Conservation (phyloP, 2,888 invertebrate species). For the Chymomyza amoena region DNA sequence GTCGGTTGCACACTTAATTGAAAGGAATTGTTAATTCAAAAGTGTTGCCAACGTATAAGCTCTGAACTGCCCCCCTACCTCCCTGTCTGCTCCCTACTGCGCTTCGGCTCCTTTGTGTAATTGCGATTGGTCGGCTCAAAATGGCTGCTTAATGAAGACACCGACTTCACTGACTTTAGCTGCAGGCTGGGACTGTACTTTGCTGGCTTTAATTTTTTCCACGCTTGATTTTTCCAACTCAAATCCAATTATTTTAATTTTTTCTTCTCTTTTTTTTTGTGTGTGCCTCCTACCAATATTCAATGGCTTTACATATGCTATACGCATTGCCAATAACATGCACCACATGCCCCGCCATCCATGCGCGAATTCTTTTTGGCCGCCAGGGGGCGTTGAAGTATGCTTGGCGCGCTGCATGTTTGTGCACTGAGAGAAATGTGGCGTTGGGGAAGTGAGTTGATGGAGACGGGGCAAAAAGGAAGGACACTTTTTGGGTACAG, state of each 20-base stretch:
- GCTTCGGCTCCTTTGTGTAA: constrained; percentile 22
- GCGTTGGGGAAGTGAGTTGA: too few relatives aligned
- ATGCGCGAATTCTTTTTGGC: neutral
- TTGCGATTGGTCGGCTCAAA: constrained; percentile 56
- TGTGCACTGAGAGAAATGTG: neutral
- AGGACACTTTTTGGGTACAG: too few relatives aligned
- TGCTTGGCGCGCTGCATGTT: neutral
- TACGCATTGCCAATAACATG: neutral
- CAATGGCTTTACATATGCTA: constrained; percentile 15
- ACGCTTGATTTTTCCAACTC: constrained; percentile 27
- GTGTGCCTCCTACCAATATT: neutral
- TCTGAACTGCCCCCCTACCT: neutral
- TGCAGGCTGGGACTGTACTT: constrained; percentile 10
- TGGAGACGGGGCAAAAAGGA: too few relatives aligned
- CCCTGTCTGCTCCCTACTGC: neutral
- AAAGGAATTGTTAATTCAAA: constrained; percentile 68
- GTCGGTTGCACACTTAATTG: constrained; percentile 65
- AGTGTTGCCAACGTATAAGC: constrained; percentile 10
- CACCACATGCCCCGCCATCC: too few relatives aligned
- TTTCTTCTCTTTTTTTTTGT: neutral
- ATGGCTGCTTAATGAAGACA: constrained; percentile 42
- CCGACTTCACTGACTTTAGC: constrained; percentile 15
- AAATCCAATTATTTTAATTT: constrained; percentile 33
- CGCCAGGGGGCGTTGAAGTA: constrained; percentile 23
- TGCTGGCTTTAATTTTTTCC: constrained; percentile 1